Percentiles rank a stretch among this genome's conserved stretches.
Conservation (phyloP, 2,888 invertebrate genomes). For the Macaria notata region DNA sequence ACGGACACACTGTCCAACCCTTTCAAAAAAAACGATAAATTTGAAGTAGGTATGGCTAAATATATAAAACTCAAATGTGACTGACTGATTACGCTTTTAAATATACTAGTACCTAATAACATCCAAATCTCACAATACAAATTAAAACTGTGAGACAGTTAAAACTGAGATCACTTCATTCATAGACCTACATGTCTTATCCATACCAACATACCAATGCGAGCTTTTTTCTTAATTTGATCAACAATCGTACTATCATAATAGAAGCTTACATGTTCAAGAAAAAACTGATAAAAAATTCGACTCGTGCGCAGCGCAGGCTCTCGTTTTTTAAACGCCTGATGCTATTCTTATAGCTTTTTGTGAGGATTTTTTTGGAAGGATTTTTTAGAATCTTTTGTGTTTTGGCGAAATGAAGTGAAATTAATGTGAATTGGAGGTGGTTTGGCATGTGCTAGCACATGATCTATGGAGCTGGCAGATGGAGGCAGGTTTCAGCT, state of each 20-base stretch:
- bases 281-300: slow-evolving; percentile 55
- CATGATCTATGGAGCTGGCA: slow-evolving; percentile 51
- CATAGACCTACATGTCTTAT: slow-evolving; percentile 33
- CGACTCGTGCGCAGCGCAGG: slow-evolving; percentile 72
- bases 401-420: slow-evolving; percentile 58
- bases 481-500: slow-evolving; percentile 48
- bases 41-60: too few species aligned
- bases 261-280: slow-evolving; percentile 47
- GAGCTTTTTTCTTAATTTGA: slow-evolving; percentile 72
- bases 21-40: too few species aligned
- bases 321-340: slow-evolving; percentile 70
- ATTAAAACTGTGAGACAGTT: too few species aligned
- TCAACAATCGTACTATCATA: slow-evolving; percentile 70
- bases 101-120: too few species aligned
- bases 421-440: slow-evolving; percentile 53
- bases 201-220: slow-evolving; percentile 42
- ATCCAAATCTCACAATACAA: too few species aligned
- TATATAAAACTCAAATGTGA: too few species aligned
- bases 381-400: slow-evolving; percentile 50
- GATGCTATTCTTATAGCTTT: slow-evolving; percentile 44
- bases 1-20: too few species aligned
- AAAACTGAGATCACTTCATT: too few species aligned
- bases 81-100: too few species aligned
- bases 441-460: slow-evolving; percentile 60
- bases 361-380: slow-evolving; percentile 8